phyloP scores from a whole-genome alignment of 1,140 invertebrate species.

The Chironomus striatipennis region DNA sequence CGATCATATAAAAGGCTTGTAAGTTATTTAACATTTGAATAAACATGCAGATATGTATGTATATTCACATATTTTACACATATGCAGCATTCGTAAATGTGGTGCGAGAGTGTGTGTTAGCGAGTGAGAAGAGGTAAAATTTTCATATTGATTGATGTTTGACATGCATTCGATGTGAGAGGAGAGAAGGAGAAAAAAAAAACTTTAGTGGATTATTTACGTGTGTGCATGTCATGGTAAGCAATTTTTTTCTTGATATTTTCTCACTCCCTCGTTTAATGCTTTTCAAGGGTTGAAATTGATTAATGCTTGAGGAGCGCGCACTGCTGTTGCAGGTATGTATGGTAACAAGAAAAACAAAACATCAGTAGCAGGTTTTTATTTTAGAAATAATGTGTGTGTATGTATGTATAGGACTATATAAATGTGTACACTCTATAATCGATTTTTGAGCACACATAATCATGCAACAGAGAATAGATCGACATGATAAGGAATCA shows the following conservation, averaged over 20 bases:
- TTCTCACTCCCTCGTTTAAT: not conserved
- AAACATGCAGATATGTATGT: not conserved
- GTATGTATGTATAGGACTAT: too few relatives aligned
- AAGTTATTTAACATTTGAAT: conserved; percentile 15
- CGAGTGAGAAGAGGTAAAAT: not conserved
- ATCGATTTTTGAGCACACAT: not conserved
- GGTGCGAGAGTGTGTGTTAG: not conserved
- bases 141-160: conserved; percentile 13
- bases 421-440: conserved; percentile 13
- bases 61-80: not conserved
- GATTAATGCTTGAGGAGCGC: conserved; percentile 5
- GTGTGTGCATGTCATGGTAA: conserved; percentile 3
- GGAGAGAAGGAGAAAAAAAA: not conserved
- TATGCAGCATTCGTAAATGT: too few relatives aligned
- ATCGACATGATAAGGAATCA: not conserved
- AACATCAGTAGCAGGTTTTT: not conserved
- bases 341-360: not conserved
- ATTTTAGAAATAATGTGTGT: not conserved
- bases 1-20: conserved; percentile 7
- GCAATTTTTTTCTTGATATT: not conserved
- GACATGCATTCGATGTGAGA: conserved; percentile 6
- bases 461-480: not conserved
- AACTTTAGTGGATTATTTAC: not conserved
- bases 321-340: not conserved
- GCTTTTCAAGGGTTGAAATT: conserved; percentile 11